Percentiles rank a stretch among this genome's conserved stretches.
These are phyloP conservation scores for Peromyscus californicus DNA, from an alignment of 2,113 vertebrate genomes.

Conservation along the genomic window DNA sequence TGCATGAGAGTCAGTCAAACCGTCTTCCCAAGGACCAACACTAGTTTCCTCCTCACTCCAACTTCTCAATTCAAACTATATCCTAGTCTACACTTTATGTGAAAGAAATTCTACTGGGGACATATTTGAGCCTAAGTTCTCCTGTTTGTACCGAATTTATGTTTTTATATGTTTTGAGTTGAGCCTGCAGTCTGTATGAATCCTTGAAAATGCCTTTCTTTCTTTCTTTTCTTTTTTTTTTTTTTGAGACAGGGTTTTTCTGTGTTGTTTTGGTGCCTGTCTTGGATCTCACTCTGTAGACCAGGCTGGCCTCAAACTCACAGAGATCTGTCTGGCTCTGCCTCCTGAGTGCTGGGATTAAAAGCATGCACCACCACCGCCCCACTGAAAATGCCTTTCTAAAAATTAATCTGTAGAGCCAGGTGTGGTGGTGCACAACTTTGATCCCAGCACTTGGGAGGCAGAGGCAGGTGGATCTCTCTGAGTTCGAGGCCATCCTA, in stretches of 20 bases:
- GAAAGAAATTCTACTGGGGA: neutral
- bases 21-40: neutral
- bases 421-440: neutral
- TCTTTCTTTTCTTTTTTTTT: no score
- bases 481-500: neutral
- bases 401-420: neutral
- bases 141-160: neutral
- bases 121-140: neutral
- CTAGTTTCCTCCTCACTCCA: neutral
- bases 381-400: neutral
- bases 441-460: neutral
- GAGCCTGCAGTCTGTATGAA: neutral
- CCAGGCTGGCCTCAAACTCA: no score
- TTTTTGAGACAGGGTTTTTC: no score
- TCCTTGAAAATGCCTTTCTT: constrained; percentile 32
- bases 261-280: no score
- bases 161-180: neutral
- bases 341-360: no score
- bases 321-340: no score
- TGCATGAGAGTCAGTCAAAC: neutral
- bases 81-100: neutral
- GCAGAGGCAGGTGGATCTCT: neutral
- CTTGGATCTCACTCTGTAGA: no score
- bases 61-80: neutral
- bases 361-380: no score